Evolutionary conservation across 2,888 invertebrate genomes (phyloP), one percentile per base, ranked within the genome.

Genomic region (Rhodophaea formosa): DNA sequence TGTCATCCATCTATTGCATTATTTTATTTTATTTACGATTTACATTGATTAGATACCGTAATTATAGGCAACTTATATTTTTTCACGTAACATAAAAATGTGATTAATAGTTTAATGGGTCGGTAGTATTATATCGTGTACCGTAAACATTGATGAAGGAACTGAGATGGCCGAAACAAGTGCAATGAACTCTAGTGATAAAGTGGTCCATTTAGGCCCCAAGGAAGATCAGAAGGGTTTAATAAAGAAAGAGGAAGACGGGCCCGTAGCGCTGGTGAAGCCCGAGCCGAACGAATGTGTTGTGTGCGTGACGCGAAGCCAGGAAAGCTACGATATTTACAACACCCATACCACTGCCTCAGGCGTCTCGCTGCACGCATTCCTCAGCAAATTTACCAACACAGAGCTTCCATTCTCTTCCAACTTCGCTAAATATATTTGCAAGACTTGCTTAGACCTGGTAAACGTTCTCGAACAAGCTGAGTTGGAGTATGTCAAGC

Each of bases 381-480:
- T 80, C 70, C 75, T 90, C 42, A 70, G 69, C 53, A 83, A 82
- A 64, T 80, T 75, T 61, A 79, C 84, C 8, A 75, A 72, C 55
- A 68, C 71, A 43, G 79, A 80, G 47, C 64, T 84, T 32, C 59
- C 69, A 15, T 70, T 66, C n/a, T 58, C 69, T 10, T 68, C 71
- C 15, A 73, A 68, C 56, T 68, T 70, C 62, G 67, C 79, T 32
- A 82, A 76, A 64, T 75, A 68, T 62, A 73, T 87, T 47, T 89
- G 89, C 65, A 80, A 78, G 62, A 76, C 70, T 56, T 90, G 90
- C 65, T 77, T 71, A 59, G 84, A 88, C 29, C 82, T 89, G 51
- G 72, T 89, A 47, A 83, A 85, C 63, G 75, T 86, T 42, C 70
- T 90, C 43, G 89, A 90, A 64, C 81, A 80, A 49, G 84, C 89